Percentiles rank a stretch among this genome's conserved stretches.
These are phyloP conservation scores for Serrognathus titanus DNA, from an alignment of 2,888 invertebrate species.

Conservation along the genomic window DNA sequence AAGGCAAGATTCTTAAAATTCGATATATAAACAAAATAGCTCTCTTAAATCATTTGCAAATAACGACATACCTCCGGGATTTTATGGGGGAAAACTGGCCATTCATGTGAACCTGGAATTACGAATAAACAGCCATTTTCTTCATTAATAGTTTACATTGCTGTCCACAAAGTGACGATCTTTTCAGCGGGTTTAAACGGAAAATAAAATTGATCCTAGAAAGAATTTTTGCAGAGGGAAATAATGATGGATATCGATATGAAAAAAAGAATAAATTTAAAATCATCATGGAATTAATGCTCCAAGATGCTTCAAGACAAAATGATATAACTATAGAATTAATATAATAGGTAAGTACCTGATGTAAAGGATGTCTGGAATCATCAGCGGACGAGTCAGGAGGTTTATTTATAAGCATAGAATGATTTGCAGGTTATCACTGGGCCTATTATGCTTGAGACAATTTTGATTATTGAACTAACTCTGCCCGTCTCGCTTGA, in stretches of 20 bases:
- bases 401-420: constrained; percentile 87
- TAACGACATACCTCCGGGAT: constrained; percentile 69
- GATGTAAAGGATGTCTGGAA: constrained; percentile 64
- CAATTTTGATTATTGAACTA: constrained; percentile 66
- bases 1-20: constrained; percentile 52
- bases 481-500: too few species aligned
- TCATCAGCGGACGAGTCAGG: constrained; percentile 67
- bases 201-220: constrained; percentile 80
- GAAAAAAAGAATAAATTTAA: too few species aligned
- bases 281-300: too few species aligned
- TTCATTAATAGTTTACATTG: constrained; percentile 68
- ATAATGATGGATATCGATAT: too few species aligned
- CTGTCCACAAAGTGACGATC: constrained; percentile 83
- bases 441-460: constrained; percentile 68
- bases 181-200: constrained; percentile 76
- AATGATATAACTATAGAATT: too few species aligned
- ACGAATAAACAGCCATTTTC: constrained; percentile 81
- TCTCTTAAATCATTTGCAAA: too few species aligned
- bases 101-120: constrained; percentile 70
- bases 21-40: not conserved
- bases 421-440: constrained; percentile 73
- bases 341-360: constrained; percentile 53
- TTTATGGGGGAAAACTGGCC: constrained; percentile 60
- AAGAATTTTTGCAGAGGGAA: constrained; percentile 10
- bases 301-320: too few species aligned